A percentile compares a stretch with the other conserved stretches of the same genome.
phyloP scores from a whole-genome alignment of 2,113 vertebrate genomes.

The Chrysemys picta region DNA sequence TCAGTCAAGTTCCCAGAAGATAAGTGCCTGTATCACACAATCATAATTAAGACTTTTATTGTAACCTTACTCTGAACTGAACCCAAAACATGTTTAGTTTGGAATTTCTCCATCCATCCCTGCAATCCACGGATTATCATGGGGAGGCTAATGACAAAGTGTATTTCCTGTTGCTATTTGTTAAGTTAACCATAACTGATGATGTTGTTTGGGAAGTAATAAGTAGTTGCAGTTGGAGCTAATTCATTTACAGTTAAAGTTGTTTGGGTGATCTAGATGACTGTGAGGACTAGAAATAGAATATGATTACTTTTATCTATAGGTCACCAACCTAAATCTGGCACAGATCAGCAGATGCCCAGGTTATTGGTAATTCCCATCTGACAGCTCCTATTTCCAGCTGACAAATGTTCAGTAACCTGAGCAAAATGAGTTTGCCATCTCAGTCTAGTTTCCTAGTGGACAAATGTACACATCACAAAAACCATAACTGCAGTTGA shows the following conservation, averaged over 20 bases:
- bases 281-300: not conserved
- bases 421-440: not conserved
- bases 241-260: not conserved
- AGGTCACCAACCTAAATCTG: not conserved
- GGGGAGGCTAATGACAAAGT: not conserved
- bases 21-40: not conserved
- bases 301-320: not conserved
- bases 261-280: not conserved
- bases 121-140: not conserved
- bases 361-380: not conserved
- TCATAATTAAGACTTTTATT: not conserved
- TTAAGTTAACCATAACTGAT: not conserved
- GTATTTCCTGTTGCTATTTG: not conserved
- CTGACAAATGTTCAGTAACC: not conserved
- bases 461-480: not conserved
- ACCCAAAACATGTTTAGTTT: not conserved
- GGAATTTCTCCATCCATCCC: not conserved
- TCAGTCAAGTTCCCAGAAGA: not conserved
- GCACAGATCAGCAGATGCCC: not conserved
- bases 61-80: not conserved
- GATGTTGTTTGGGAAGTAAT: not conserved
- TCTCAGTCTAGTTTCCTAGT: not conserved
- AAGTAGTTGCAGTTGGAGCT: accelerated
- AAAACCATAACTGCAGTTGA: not conserved
- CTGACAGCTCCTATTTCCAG: not conserved